Evolutionary conservation across 2,888 invertebrate genomes (phyloP), one percentile per base, ranked within the genome.

Genomic region (Campopleginae sp.): DNA sequence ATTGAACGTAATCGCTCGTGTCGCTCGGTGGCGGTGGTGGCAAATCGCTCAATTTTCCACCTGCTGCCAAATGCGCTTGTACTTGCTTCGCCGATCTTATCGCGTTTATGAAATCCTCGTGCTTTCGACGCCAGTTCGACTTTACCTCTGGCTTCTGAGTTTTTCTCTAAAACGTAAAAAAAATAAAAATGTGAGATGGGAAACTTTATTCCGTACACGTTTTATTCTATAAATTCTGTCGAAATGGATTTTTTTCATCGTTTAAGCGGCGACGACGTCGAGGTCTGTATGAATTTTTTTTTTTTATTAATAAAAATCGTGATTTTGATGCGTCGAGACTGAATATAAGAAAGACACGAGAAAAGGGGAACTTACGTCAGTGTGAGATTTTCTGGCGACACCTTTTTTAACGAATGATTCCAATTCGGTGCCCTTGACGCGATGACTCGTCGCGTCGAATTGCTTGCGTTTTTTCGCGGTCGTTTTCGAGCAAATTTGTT

Each of bases 51-150:
- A 98, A 93, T 91, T 98, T 98, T 87, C 98, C 98, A 71, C 98
- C 98, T 7, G 96, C 96, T 5, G 96, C 97, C 63, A 98, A 93
- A 92, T 98, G 96, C 0, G 96, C 96, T 93, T 97, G 97, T 90
- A 96, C 97, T 94, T 96, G 96, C 92, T 98, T 98, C 3, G 99
- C 99, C 8, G 98, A 97, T 58, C 98, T 96, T 87, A 99, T 98
- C 2, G 98, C 96, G 84, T 96, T 95, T 88, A 99, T 97, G 94
- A 99, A 99, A 90, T 98, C 98, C 92, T 98, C 97, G 95, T 99
- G 99, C 90, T 98, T 97, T 92, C 96, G 96, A 4, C 98, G 95
- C 99, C 99, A 99, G 94, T 96, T 97, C 88, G 94, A 95, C 63
- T 91, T 90, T 14, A 86, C 80, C 71, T 89, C 88, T 10, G 91